Evolutionary conservation across 2,888 invertebrate genomes (phyloP), one percentile per base, ranked within the genome.

Genomic region (Nemoura dubitans): DNA sequence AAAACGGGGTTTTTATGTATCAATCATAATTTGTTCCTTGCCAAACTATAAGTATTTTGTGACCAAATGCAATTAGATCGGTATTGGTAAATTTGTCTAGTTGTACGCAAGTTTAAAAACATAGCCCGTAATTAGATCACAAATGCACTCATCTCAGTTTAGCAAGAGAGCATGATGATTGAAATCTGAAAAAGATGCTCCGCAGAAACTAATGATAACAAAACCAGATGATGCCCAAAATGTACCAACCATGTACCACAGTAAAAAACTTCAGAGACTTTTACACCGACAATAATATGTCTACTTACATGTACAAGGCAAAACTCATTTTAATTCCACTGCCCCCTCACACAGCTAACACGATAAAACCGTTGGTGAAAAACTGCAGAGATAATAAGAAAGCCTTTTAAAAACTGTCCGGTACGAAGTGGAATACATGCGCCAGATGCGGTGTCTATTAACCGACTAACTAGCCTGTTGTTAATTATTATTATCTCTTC

Each of bases 171-270:
- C 5, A 36, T 10, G 5, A 6, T 36, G 36, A n/a, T n/a, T 36
- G 36, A 36, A 36, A 36, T 36, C 10, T 81, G 0, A 7, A 81
- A 3, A 7, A 7, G n/a, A 28, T 81, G 2, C 25, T 14, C 25
- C 16, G 16, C 10, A n/a, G n/a, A 3, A n/a, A 21, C 16, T n/a
- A 81, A 81, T 81, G n/a, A 81, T 81, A 81, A 81, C 28, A 6
- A 81, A 81, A 29, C 81, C 81, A 81, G 59, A 59, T 59, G 59
- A 59, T 16, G 14, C 59, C 14, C 59, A 59, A 59, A 81, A 29
- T 36, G 10, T 36, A 6, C 36, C 3, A 36, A 81, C 81, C 30
- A 29, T 29, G 5, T 36, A 10, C 36, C 21, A 16, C 21, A 7
- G 25, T 29, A 7, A 81, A 81, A 81, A 21, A 81, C 81, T 7